These are phyloP conservation scores for Aphelenchoides besseyi DNA, from an alignment of 1,140 invertebrate species.

Conservation along the genomic window DNA sequence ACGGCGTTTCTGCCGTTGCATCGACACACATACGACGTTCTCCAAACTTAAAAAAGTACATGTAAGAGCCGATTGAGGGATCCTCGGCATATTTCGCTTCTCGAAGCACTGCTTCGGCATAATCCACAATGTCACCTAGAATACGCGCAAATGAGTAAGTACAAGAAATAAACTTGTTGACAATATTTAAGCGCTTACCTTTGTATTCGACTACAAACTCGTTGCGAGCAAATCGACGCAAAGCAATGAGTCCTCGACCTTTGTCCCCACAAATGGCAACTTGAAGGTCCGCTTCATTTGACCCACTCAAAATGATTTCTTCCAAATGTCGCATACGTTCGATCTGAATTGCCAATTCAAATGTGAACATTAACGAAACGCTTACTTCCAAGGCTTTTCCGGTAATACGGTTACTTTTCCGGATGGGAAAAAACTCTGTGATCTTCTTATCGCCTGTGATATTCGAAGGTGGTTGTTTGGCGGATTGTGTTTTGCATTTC, in stretches of 20 bases:
- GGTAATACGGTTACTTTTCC: conserved; percentile 43
- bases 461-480: neutral
- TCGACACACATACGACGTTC: conserved; percentile 79
- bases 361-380: conserved; percentile 18
- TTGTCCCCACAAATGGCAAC: conserved; percentile 36
- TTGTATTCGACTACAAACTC: conserved; percentile 50
- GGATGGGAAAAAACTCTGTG: conserved; percentile 47
- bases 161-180: neutral
- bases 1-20: conserved; percentile 83
- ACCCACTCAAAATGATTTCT: conserved; percentile 27
- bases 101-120: conserved; percentile 75
- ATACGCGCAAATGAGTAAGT: neutral
- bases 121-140: conserved; percentile 80
- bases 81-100: conserved; percentile 81
- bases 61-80: conserved; percentile 87
- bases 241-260: conserved; percentile 37
- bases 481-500: neutral
- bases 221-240: conserved; percentile 28
- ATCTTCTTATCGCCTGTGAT: conserved; percentile 33
- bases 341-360: conserved; percentile 36
- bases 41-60: conserved; percentile 93
- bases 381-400: conserved; percentile 41
- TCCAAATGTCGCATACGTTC: conserved; percentile 36
- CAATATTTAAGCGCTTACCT: conserved; percentile 34
- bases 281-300: conserved; percentile 37